Conservation (phyloP, 2,113 vertebrate species). For the Redunca redunca region DNA sequence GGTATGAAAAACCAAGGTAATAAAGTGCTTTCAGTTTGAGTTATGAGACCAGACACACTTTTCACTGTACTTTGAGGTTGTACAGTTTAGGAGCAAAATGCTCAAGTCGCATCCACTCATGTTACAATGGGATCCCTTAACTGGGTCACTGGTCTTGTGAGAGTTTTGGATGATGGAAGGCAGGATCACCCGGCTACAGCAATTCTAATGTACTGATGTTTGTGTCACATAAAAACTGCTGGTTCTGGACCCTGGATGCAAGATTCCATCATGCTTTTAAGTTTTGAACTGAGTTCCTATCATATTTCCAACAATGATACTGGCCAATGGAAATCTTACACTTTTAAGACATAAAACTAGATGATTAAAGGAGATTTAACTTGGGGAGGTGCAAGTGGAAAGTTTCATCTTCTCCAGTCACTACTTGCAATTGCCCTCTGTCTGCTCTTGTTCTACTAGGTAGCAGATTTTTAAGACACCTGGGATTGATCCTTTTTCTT, state of each 20-base stretch:
- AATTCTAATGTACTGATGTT: not conserved
- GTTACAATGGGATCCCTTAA: not conserved
- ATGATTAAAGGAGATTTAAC: not conserved
- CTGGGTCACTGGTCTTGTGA: not conserved
- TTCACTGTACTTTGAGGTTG: not conserved
- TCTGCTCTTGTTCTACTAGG: not conserved
- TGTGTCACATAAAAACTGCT: not conserved
- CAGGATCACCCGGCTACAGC: not conserved
- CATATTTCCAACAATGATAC: not conserved
- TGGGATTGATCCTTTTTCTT: not conserved
- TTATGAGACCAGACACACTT: not conserved
- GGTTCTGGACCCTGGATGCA: not conserved
- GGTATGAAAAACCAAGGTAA: not conserved
- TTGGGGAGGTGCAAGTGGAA: not conserved
- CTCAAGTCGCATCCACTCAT: not conserved
- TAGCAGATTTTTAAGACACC: not conserved
- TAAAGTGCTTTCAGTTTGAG: not conserved
- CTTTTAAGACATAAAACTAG: not conserved
- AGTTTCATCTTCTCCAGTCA: not conserved
- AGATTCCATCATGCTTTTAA: not conserved
- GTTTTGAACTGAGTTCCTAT: not conserved
- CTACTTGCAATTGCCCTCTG: not conserved
- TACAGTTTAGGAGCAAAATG: not conserved
- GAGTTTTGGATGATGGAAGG: not conserved
- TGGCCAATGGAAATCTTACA: not conserved